Evolutionary conservation across 2,113 vertebrate genomes (phyloP).

Genomic region (Tichodroma muraria): DNA sequence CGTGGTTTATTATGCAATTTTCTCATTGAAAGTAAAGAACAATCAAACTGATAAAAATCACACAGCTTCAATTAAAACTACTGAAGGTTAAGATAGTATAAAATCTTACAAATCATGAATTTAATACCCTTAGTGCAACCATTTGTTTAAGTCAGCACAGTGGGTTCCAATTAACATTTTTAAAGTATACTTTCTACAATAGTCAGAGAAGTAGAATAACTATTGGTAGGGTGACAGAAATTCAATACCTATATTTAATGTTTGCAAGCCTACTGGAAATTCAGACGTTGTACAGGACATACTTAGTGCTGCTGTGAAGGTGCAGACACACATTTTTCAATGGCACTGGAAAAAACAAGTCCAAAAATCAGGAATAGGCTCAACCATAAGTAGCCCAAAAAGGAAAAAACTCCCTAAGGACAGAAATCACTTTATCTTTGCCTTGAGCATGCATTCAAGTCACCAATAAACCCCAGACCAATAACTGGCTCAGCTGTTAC

Average conservation of each 20-base stretch:
- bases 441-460: constrained; percentile 41
- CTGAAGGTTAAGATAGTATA: not conserved
- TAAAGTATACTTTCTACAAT: not conserved
- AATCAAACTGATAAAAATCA: not conserved
- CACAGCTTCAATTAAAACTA: constrained; percentile 16
- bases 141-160: constrained; percentile 3
- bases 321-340: not conserved
- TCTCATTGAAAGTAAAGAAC: constrained; percentile 3
- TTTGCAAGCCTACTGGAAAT: not conserved
- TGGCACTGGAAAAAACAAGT: not conserved
- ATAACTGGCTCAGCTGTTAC: not conserved
- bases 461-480: constrained; percentile 6
- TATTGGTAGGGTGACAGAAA: not conserved
- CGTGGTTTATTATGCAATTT: not conserved
- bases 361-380: not conserved
- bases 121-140: not conserved
- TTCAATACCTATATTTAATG: not conserved
- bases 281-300: not conserved
- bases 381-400: not conserved
- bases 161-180: constrained; percentile 4
- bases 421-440: not conserved
- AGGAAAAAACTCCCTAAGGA: not conserved
- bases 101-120: not conserved
- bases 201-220: not conserved
- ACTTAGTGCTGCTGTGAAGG: not conserved